Percentiles rank a stretch among this genome's conserved stretches.
Evolutionary conservation across 2,113 vertebrate genomes (phyloP).

Genomic region (Girardinichthys multiradiatus): DNA sequence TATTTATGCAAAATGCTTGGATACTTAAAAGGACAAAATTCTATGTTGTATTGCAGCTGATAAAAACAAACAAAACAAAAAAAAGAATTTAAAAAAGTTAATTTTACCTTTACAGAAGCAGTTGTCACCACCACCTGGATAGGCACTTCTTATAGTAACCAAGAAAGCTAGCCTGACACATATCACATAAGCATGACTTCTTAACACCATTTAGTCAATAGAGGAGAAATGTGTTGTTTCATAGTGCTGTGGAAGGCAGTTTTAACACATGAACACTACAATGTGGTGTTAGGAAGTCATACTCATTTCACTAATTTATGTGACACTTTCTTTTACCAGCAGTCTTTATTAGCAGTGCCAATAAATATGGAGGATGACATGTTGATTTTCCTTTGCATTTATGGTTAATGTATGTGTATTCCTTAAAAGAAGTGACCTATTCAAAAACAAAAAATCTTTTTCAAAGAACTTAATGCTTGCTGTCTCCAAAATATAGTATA

Average conservation of each 20-base stretch:
- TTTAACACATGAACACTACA: not conserved
- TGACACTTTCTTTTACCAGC: too few species aligned
- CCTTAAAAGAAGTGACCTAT: too few species aligned
- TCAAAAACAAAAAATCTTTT: too few species aligned
- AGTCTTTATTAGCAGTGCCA: too few species aligned
- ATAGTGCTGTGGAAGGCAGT: not conserved
- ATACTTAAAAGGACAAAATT: not conserved
- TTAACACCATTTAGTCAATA: constrained; percentile 1
- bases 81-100: not conserved
- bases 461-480: not conserved
- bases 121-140: not conserved
- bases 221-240: not conserved
- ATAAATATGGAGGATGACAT: too few species aligned
- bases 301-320: not conserved
- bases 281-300: not conserved
- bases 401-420: too few species aligned
- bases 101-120: not conserved
- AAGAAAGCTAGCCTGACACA: not conserved
- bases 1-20: not conserved
- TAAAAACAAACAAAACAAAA: not conserved
- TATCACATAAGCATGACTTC: not conserved
- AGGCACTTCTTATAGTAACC: not conserved
- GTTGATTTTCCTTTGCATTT: too few species aligned
- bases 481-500: not conserved
- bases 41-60: not conserved